Evolutionary conservation across 2,113 vertebrate species (phyloP), one percentile per base, ranked within the genome.

Genomic region (Azemiops feae): DNA sequence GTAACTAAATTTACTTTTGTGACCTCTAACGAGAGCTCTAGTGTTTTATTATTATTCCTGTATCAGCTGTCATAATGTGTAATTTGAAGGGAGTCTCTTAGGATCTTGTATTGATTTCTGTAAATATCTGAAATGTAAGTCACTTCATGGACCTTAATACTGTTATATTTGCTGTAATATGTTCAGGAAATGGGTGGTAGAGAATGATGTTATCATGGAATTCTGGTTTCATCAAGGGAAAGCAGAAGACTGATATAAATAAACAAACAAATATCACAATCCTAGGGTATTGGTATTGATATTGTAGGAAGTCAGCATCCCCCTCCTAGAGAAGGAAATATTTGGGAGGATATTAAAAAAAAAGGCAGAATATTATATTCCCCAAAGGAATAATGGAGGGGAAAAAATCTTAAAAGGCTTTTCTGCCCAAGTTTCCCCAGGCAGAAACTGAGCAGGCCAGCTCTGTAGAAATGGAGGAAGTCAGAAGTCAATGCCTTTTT

Each of bases 1-100:
- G 91, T 92, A 54, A 88, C 91, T 92, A 92, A 92, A 92, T 92
- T 74, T 92, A 92, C 86, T 54, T 64, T 39, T 30, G 58, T 87
- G 57, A 43, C 43, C 86, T 92, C 91, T 47, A 54, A 69, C 47
- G 58, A 88, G 58, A 88, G 91, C 34, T 53, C 57, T 69, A 88
- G 87, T 58, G 58, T 20, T 52, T 45, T 64, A 55, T 91, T 23
- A 22, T 54, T 47, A 88, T 69, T 88, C 58, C 50, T 10, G 9
- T 27, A 69, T 92, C 91, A 92, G 91, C 91, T 92, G 58, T 88
- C 91, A 92, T 88, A 88, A 88, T 50, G 53, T 34, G 8, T 53
- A 88, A 87, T 88, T 88, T 54, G 34, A 74, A 92, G 39, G 86
- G 9, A 34, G 5, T n/a, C 30, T 45, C 55, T 92, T 50, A 50